Percentiles rank a stretch among this genome's conserved stretches.
phyloP scores from a whole-genome alignment of 2,888 invertebrate genomes.

The Hoplodrina ambigua region DNA sequence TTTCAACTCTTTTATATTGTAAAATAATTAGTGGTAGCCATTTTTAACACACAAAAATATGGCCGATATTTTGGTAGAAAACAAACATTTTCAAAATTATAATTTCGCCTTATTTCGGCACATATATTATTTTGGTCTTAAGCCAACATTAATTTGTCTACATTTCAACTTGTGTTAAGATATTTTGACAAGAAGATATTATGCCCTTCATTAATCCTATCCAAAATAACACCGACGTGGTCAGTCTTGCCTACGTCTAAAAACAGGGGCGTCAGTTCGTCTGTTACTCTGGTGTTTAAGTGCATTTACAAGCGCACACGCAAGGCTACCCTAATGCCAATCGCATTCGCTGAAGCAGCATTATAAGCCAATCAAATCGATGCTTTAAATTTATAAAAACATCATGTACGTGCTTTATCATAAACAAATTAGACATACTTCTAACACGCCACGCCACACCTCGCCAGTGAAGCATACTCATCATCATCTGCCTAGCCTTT shows the following conservation, averaged over 20 bases:
- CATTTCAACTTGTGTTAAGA: conserved; percentile 22
- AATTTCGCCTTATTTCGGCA: conserved; percentile 12
- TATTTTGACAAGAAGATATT: conserved; percentile 26
- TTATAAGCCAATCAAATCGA: not conserved
- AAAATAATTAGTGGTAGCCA: no score
- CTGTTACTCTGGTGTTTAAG: conserved; percentile 5
- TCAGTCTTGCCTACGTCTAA: not conserved
- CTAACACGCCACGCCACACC: no score
- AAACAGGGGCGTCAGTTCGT: conserved; percentile 9
- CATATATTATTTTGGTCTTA: conserved; percentile 32
- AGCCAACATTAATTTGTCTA: conserved; percentile 32
- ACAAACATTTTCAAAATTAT: conserved; percentile 17
- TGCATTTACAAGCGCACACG: not conserved
- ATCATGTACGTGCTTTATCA: not conserved
- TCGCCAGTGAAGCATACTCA: no score
- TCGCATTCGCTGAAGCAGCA: not conserved
- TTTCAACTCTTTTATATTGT: no score
- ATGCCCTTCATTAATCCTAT: conserved; percentile 28
- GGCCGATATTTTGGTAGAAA: not conserved
- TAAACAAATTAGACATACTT: not conserved
- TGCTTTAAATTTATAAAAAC: not conserved
- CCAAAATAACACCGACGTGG: conserved; percentile 11
- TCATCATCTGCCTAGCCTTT: no score
- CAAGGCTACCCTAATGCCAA: not conserved
- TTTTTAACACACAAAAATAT: not conserved